These are phyloP conservation scores for Amphilophus citrinellus DNA, from an alignment of 2,113 vertebrate genomes.

Conservation along the genomic window DNA sequence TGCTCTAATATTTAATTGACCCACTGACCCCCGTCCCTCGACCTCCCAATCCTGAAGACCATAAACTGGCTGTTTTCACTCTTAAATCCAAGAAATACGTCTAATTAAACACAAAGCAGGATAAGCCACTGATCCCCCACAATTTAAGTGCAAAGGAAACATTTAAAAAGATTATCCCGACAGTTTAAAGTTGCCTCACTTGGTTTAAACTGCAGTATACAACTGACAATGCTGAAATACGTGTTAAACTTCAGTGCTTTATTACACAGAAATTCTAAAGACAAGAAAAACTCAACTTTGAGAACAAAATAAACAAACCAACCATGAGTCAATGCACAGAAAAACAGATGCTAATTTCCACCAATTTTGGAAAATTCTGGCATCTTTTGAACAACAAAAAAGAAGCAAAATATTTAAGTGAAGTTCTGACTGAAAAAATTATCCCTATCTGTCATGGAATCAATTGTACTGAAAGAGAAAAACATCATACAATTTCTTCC, in stretches of 20 bases:
- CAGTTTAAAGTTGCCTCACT: background rate
- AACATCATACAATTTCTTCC: background rate
- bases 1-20: constrained; percentile 14
- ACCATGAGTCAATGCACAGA: background rate
- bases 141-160: constrained; percentile 19
- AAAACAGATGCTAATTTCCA: background rate
- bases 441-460: too few species aligned
- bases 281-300: background rate
- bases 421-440: too few species aligned
- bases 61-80: constrained; percentile 34
- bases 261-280: constrained; percentile 10
- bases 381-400: background rate
- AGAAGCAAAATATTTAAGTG: too few species aligned
- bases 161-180: constrained; percentile 46
- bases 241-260: constrained; percentile 22
- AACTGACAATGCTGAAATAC: background rate
- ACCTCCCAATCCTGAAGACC: background rate
- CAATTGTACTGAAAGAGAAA: background rate
- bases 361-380: background rate
- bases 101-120: constrained; percentile 46
- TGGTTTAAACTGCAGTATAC: background rate
- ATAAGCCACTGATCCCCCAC: constrained; percentile 46
- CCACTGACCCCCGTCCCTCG: background rate
- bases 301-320: background rate
- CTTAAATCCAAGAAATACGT: constrained; percentile 39